phyloP scores from a whole-genome alignment of 2,888 invertebrate genomes.

The Dolomedes plantarius region DNA sequence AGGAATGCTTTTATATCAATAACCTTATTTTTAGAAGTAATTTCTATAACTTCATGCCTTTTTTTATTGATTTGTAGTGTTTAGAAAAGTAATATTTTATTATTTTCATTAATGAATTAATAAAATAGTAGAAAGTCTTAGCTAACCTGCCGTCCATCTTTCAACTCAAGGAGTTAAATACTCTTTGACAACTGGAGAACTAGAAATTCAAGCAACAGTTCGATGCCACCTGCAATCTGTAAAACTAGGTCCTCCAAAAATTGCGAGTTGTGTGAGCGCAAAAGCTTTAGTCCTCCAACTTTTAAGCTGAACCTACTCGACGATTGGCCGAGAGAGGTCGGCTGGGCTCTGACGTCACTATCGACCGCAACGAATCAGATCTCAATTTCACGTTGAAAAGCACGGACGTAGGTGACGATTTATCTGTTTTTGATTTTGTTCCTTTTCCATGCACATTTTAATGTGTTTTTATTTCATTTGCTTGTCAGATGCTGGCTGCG shows the following conservation, averaged over 20 bases:
- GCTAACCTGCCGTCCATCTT: slow-evolving; percentile 12
- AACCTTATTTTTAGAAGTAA: too few relatives aligned
- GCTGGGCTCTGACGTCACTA: slow-evolving; percentile 55
- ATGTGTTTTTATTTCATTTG: slow-evolving; percentile 14
- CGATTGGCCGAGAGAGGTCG: slow-evolving; percentile 37
- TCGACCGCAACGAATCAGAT: slow-evolving; percentile 23
- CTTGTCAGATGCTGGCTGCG: slow-evolving; percentile 10
- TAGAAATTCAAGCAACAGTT: not conserved
- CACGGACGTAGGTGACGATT: slow-evolving; percentile 49
- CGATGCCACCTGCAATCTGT: not conserved
- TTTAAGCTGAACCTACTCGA: slow-evolving; percentile 43
- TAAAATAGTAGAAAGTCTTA: too few relatives aligned
- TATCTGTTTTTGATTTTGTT: slow-evolving; percentile 18
- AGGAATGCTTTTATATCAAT: too few relatives aligned
- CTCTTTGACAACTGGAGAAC: not conserved
- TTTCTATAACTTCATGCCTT: too few relatives aligned
- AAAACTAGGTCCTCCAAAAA: slow-evolving; percentile 41
- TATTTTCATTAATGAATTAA: too few relatives aligned
- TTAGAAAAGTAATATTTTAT: too few relatives aligned
- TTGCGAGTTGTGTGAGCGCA: slow-evolving; percentile 46
- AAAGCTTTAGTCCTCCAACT: slow-evolving; percentile 57
- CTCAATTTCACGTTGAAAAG: not conserved
- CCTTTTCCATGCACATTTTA: not conserved
- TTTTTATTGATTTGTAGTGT: too few relatives aligned
- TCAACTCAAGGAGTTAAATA: not conserved